These are phyloP conservation scores for Grammomys surdaster DNA, from an alignment of 2,113 vertebrate genomes.

Conservation along the genomic window DNA sequence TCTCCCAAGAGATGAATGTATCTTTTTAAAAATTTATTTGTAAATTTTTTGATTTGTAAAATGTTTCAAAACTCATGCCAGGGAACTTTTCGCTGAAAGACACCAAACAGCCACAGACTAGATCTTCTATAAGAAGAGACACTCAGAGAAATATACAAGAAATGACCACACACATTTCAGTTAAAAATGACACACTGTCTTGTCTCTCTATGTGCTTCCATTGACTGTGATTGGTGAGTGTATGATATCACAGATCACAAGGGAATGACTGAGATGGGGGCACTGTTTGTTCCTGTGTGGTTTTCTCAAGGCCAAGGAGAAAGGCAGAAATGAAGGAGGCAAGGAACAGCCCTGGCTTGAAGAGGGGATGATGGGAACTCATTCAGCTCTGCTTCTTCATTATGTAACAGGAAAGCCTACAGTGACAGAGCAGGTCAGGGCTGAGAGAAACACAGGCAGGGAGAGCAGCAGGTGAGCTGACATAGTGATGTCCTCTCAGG, in stretches of 20 bases:
- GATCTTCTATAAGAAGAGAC: background rate
- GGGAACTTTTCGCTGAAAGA: conserved; percentile 16
- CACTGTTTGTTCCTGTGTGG: background rate
- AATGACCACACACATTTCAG: background rate
- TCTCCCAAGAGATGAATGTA: background rate
- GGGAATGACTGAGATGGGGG: background rate
- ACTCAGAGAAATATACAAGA: background rate
- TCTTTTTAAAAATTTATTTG: background rate
- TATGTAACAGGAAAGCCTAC: background rate
- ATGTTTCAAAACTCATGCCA: background rate
- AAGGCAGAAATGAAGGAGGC: background rate
- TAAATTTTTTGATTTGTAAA: background rate
- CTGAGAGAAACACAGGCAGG: background rate
- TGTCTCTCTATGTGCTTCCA: background rate
- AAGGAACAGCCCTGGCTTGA: background rate
- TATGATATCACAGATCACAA: background rate
- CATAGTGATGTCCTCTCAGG: rapidly evolving
- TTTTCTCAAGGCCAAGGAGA: background rate
- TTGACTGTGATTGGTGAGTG: background rate
- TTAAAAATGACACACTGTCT: background rate
- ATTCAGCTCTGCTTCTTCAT: background rate
- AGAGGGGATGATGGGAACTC: background rate
- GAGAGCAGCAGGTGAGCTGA: background rate
- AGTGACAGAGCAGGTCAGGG: background rate
- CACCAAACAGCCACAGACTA: background rate